Percentiles rank a stretch among this genome's conserved stretches.
phyloP scores from a whole-genome alignment of 2,113 vertebrate species.

The Piliocolobus tephrosceles region DNA sequence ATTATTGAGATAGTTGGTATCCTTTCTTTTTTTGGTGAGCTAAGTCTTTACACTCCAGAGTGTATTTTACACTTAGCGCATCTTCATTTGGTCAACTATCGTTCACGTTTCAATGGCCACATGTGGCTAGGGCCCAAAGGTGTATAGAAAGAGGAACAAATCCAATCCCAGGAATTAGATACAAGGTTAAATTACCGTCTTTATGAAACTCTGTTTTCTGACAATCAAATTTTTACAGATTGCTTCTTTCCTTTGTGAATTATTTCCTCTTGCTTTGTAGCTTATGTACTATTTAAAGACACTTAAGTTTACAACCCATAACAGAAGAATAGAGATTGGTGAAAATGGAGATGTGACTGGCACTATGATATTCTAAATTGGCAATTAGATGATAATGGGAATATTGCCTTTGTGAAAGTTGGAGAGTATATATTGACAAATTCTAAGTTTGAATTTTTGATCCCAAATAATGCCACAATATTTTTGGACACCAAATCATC shows the following conservation, averaged over 20 bases:
- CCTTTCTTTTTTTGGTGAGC: background rate
- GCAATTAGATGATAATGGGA: slow-evolving; percentile 82
- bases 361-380: slow-evolving; percentile 91
- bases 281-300: slow-evolving; percentile 90
- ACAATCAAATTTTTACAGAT: background rate
- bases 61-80: background rate
- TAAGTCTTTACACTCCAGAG: background rate
- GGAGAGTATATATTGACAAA: slow-evolving; percentile 83
- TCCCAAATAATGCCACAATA: slow-evolving; percentile 82
- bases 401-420: slow-evolving; percentile 82
- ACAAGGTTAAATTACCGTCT: background rate
- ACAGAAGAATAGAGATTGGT: slow-evolving; percentile 81
- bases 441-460: slow-evolving; percentile 69
- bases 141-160: background rate
- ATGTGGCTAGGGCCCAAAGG: background rate
- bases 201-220: background rate
- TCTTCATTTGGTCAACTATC: background rate
- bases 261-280: slow-evolving; percentile 76
- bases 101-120: background rate
- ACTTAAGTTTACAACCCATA: slow-evolving; percentile 83
- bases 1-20: background rate
- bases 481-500: slow-evolving; percentile 85
- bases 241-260: background rate
- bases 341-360: slow-evolving; percentile 83
- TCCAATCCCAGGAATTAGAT: background rate